Percentiles rank a stretch among this genome's conserved stretches.
These are phyloP conservation scores for Urechis unicinctus DNA, from an alignment of 2,888 invertebrate genomes.

Conservation along the genomic window DNA sequence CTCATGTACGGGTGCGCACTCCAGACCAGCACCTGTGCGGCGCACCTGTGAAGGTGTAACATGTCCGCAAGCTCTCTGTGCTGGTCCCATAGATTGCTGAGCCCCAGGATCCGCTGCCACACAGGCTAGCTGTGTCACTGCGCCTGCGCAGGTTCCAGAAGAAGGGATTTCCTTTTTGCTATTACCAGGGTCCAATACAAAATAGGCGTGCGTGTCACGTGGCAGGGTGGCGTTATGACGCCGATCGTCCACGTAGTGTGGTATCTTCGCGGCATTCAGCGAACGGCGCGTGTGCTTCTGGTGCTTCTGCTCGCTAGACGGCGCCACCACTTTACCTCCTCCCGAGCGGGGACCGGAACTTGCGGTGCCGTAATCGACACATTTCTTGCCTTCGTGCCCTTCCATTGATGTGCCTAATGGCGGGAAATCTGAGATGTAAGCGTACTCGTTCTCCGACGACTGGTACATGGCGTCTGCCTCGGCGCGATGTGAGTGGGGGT, in stretches of 20 bases:
- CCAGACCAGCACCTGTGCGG: too few species aligned
- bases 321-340: not conserved
- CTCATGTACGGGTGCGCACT: too few species aligned
- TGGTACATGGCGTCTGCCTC: not conserved
- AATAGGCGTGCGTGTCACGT: not conserved
- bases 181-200: not conserved
- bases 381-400: not conserved
- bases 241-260: not conserved
- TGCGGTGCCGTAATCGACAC: not conserved
- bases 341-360: not conserved
- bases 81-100: not conserved
- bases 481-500: not conserved
- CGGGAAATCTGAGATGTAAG: not conserved
- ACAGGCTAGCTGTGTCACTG: too few species aligned
- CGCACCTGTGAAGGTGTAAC: too few species aligned
- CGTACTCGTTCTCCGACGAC: not conserved
- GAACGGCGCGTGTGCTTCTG: too few species aligned
- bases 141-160: too few species aligned
- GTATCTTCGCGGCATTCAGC: not conserved
- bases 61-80: too few species aligned
- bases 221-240: not conserved
- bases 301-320: too few species aligned
- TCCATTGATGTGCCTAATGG: not conserved
- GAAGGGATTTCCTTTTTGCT: not conserved
- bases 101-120: too few species aligned